Base-by-base conservation (phyloP, 2,888 invertebrate species). In the Willowsia nigromaculata region DNA sequence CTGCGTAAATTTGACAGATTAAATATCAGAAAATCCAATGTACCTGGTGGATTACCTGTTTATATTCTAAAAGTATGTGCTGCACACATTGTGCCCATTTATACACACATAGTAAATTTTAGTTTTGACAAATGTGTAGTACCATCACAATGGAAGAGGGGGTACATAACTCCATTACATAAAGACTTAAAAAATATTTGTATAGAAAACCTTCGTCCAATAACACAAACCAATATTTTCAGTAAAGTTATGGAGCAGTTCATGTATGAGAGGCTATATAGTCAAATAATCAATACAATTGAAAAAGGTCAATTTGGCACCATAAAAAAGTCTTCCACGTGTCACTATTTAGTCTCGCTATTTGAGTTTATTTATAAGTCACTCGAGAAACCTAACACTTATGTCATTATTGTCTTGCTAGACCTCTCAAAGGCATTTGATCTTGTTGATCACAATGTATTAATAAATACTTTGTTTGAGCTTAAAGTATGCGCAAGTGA, bases 381-480 rank as follows among this genome's bases (percentile, higher is more conserved):
- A 13, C 37, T 76, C 15, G 76, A 76, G 13, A 50, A 78, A 78
- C 78, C 78, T 1, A 78, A 78, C 50, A 53, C 37, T 4, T 78
- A 78, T 53, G 50, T 78, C 1, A 25, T 78, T 1, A 9, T 74
- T 15, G 74, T 47, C 13, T 22, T 74, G 15, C 74, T 74, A 0
- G 74, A 74, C 22, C 13, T 74, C n/a, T 74, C 74, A 1, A 74
- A 74, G 13, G 74, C 43, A 9, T 74, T 74, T 43, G 74, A 74
- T 25, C 43, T 74, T 22, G 74, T 74, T 1, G 74, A 74, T 11
- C 47, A 74, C 25, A 74, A 43, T 40, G 74, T 74, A 25, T 1
- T 65, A 27, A 30, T 37, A 18, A 25, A 40, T 1, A 15, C 27
- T 62, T 9, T 82, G 0, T 0, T 13, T 11, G 27, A 62, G 3